Conservation (phyloP, 2,888 invertebrate species). For the Lepidocyrtoides sp. region DNA sequence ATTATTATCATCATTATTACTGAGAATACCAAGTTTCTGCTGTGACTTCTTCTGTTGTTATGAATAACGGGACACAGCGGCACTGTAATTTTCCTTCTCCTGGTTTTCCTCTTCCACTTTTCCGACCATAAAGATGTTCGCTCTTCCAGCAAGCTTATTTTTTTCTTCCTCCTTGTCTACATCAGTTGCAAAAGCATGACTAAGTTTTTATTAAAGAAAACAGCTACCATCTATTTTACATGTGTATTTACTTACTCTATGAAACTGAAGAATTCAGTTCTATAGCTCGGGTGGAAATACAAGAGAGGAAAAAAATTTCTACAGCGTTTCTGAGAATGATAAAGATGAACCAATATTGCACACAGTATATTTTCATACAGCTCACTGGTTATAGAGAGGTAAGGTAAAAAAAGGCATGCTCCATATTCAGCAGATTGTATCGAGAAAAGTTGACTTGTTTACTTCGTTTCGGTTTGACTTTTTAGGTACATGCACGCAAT, state of each 20-base stretch:
- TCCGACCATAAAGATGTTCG: not conserved
- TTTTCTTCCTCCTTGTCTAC: not conserved
- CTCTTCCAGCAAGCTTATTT: not conserved
- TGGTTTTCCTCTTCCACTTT: conserved; percentile 5
- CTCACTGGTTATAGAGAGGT: not conserved
- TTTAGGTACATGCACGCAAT: conserved; percentile 35
- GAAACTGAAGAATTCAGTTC: too few relatives aligned
- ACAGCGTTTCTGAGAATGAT: not conserved
- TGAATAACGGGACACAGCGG: conserved; percentile 23
- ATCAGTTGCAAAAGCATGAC: not conserved
- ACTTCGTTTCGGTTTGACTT: conserved; percentile 1
- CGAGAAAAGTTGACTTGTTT: conserved; percentile 22
- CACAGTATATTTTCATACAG: not conserved
- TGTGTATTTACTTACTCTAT: too few relatives aligned
- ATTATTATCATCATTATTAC: conserved; percentile 19
- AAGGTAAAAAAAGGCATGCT: not conserved
- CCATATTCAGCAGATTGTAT: too few relatives aligned
- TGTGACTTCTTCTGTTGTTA: not conserved
- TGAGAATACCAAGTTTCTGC: not conserved
- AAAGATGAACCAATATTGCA: not conserved
- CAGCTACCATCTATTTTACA: conserved; percentile 51
- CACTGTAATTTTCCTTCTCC: conserved; percentile 44
- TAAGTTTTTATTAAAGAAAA: conserved; percentile 53
- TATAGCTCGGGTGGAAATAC: too few relatives aligned
- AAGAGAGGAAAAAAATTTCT: not conserved